Conservation (phyloP, 1,140 invertebrate species). For the Saccostrea cuccullata region DNA sequence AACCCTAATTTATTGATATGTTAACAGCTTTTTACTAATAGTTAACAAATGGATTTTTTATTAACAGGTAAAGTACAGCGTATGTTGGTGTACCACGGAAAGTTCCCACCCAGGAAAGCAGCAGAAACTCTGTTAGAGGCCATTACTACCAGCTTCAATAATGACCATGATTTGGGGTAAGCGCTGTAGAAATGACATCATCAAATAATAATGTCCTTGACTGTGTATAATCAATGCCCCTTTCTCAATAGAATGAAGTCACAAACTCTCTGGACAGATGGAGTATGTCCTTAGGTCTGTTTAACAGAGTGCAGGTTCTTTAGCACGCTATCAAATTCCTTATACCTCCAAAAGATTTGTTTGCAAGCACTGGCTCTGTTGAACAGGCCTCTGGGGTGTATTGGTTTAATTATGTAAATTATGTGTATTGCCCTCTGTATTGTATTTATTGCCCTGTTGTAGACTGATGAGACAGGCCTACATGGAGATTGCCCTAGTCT, state of each 20-base stretch:
- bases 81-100: conserved; percentile 72
- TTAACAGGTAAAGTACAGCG: conserved; percentile 74
- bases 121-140: conserved; percentile 72
- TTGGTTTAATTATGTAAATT: neutral
- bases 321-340: no score
- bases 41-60: no score
- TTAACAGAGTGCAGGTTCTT: no score
- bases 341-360: no score
- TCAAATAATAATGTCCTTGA: no score
- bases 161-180: conserved; percentile 76
- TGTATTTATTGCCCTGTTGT: conserved; percentile 1
- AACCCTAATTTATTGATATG: no score
- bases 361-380: conserved; percentile 65
- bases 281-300: no score
- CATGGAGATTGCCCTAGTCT: conserved; percentile 75
- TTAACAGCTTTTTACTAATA: no score
- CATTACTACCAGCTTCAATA: conserved; percentile 69
- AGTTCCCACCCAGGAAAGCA: conserved; percentile 67
- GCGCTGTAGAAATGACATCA: conserved; percentile 28
- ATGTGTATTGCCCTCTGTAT: neutral
- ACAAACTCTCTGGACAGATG: conserved; percentile 55
- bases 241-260: conserved; percentile 68
- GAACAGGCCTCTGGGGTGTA: neutral
- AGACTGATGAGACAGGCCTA: conserved; percentile 77
- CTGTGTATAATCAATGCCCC: neutral